Percentiles rank a stretch among this genome's conserved stretches.
Conservation (phyloP, 2,888 invertebrate species). For the Yponomeuta sedellus region DNA sequence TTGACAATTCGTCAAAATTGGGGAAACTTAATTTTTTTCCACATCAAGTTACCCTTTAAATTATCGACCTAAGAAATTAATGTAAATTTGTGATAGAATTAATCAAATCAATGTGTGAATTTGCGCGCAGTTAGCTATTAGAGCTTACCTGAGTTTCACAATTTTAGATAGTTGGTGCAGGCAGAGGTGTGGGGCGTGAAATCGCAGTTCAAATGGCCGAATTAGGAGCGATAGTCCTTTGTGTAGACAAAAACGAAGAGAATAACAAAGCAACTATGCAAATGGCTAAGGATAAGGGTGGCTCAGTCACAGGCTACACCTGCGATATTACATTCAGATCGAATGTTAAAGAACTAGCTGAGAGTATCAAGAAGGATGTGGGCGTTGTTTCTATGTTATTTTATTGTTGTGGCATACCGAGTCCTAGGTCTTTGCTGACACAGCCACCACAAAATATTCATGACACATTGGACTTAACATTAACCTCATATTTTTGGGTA, state of each 20-base stretch:
- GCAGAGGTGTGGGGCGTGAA: conserved; percentile 80
- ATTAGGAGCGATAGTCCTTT: conserved; percentile 77
- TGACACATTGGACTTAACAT: conserved; percentile 73
- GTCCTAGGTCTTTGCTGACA: conserved; percentile 70
- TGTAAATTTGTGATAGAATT: too few species aligned
- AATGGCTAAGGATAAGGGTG: conserved; percentile 59
- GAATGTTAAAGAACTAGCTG: conserved; percentile 62
- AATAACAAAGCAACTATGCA: conserved; percentile 69
- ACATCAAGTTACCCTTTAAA: too few species aligned
- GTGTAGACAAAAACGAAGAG: conserved; percentile 78
- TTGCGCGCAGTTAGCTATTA: too few species aligned
- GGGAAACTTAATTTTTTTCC: too few species aligned
- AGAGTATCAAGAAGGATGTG: conserved; percentile 64
- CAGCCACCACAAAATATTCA: conserved; percentile 72
- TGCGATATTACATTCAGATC: conserved; percentile 76
- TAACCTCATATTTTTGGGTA: conserved; percentile 81
- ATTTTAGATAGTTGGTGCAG: conserved; percentile 81
- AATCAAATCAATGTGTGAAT: too few species aligned
- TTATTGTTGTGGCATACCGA: conserved; percentile 80
- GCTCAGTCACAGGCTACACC: conserved; percentile 64
- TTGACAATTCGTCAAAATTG: too few species aligned
- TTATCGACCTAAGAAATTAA: too few species aligned
- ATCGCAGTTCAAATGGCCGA: conserved; percentile 76
- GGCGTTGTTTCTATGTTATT: conserved; percentile 79
- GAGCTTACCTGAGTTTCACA: too few species aligned